phyloP scores from a whole-genome alignment of 2,888 invertebrate species.

The Sepioteuthis lessoniana region DNA sequence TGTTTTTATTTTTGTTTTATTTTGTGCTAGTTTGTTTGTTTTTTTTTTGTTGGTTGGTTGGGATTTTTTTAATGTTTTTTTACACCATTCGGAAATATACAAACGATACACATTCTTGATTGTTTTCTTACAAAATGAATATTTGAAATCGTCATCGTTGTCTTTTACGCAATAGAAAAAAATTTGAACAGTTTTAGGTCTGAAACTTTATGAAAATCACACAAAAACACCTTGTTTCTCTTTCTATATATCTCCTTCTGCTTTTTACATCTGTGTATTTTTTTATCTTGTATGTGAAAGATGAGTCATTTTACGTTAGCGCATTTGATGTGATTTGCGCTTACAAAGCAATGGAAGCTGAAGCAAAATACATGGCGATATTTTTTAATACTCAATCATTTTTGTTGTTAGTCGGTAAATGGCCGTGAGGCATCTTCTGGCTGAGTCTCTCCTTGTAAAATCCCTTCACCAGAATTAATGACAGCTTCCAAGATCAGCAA shows the following conservation, averaged over 20 bases:
- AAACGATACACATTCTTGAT: neutral
- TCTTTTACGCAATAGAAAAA: neutral
- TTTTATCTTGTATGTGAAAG: neutral
- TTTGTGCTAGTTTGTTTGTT: neutral
- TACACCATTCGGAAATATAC: neutral
- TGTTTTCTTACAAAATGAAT: neutral
- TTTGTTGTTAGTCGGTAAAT: neutral
- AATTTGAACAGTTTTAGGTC: neutral
- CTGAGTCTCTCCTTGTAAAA: no score
- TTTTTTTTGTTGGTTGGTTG: neutral
- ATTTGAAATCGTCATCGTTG: neutral
- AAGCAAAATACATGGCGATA: neutral
- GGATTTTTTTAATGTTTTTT: no score
- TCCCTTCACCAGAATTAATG: no score
- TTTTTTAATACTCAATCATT: slow-evolving; percentile 33
- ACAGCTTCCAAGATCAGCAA: no score
- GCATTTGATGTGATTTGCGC: slow-evolving; percentile 17
- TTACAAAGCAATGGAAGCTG: neutral
- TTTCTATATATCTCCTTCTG: neutral
- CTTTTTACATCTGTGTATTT: neutral
- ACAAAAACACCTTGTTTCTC: neutral
- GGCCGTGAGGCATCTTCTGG: neutral
- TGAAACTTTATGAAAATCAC: neutral
- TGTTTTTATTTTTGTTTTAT: no score
- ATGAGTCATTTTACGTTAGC: neutral